Base-by-base conservation (phyloP, 2,113 vertebrate species). In the Parotia lawesii region DNA sequence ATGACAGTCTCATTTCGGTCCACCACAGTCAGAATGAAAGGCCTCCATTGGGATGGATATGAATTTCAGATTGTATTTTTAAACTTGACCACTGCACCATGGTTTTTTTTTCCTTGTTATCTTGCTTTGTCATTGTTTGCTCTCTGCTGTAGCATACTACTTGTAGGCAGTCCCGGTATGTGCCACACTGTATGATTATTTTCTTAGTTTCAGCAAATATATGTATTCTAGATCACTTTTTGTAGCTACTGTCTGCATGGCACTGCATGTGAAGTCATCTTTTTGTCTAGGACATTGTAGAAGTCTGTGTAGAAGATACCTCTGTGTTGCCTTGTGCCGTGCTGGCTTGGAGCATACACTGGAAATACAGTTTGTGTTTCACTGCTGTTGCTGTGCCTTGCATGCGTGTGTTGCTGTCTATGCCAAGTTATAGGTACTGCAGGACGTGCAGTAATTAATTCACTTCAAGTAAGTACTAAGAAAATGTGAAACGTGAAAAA, bases 11-110 rank as follows among this genome's bases (percentile, higher is more conserved):
- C 3, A 11, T 97, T 96, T 96, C 1, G 5, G 53, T 95, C 95
- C 65, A 48, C 65, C 56, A 44, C 0, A 22, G 81, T 66, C 85
- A 88, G 88, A 96, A 95, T 82, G 83, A 93, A 96, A 96, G 69
- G 73, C 65, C 79, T 95, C 45, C 54, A 6, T 62, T 87, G 57
- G 38, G 40, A 48, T 72, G n/a, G 64, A 82, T 83, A 89, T 13
- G 44, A 89, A 78, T 97, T 97, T 95, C 60, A 61, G 87, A 93
- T 71, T 56, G 13, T 84, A 78, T 94, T 95, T 95, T 96, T 94
- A 95, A 97, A 98, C 97, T 98, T 98, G 97, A 98, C 98, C 97
- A 97, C 97, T 97, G 96, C 89, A 93, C 86, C 84, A 14, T 73
- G 13, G 11, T 48, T 29, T 38, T 77, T 74, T 48, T 72, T 90